These are phyloP conservation scores for Orius insidiosus DNA, from an alignment of 1,140 invertebrate genomes.

Conservation along the genomic window DNA sequence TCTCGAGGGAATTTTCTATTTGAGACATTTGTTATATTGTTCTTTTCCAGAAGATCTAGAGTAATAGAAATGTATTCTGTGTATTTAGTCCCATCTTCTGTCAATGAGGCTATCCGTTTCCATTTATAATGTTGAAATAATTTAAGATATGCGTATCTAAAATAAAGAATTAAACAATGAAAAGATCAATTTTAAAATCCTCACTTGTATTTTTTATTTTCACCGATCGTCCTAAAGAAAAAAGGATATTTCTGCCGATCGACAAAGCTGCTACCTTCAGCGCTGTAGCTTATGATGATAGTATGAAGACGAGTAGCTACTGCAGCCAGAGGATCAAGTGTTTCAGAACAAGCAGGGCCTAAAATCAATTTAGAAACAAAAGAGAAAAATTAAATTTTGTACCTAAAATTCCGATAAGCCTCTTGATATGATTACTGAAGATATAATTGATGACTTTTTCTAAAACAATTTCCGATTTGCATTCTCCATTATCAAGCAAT, in stretches of 20 bases:
- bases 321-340: slow-evolving; percentile 62
- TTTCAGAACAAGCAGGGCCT: slow-evolving; percentile 72
- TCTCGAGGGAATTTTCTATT: slow-evolving; percentile 52
- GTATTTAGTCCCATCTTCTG: slow-evolving; percentile 64
- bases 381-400: slow-evolving; percentile 8
- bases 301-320: slow-evolving; percentile 62
- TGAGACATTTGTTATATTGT: slow-evolving; percentile 45
- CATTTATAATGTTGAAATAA: slow-evolving; percentile 47
- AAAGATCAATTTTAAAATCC: slow-evolving; percentile 14
- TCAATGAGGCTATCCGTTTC: slow-evolving; percentile 51
- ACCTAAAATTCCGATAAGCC: slow-evolving; percentile 52
- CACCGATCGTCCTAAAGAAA: slow-evolving; percentile 68
- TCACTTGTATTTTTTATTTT: slow-evolving; percentile 55
- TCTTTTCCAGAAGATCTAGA: slow-evolving; percentile 40
- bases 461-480: slow-evolving; percentile 58
- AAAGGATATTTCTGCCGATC: slow-evolving; percentile 57
- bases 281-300: slow-evolving; percentile 63
- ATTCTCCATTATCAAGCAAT: slow-evolving; percentile 45
- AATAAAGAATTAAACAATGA: background rate
- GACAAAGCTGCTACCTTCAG: slow-evolving; percentile 52
- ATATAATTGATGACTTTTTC: slow-evolving; percentile 61
- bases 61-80: slow-evolving; percentile 59
- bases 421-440: slow-evolving; percentile 27
- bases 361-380: slow-evolving; percentile 13
- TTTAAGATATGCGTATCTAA: slow-evolving; percentile 42